A percentile compares a stretch with the other conserved stretches of the same genome.
phyloP scores from a whole-genome alignment of 1,140 invertebrate species.

The Caerostris extrusa region DNA sequence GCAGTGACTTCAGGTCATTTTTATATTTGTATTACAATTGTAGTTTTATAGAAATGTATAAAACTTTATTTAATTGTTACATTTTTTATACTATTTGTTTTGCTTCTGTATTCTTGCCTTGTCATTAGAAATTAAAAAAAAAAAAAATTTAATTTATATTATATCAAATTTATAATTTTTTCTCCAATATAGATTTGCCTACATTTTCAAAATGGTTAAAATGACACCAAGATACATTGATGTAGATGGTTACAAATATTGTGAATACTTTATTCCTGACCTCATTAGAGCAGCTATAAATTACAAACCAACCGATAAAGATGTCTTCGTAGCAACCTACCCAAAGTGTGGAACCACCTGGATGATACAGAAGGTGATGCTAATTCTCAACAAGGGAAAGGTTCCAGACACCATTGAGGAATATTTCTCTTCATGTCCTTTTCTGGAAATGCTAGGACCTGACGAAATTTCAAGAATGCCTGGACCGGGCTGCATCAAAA shows the following conservation, averaged over 20 bases:
- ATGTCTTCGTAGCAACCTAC: conserved; percentile 78
- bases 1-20: background rate
- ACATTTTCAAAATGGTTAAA: background rate
- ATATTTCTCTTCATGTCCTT: conserved; percentile 59
- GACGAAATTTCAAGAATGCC: conserved; percentile 76
- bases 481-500: conserved; percentile 71
- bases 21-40: background rate
- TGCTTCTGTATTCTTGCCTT: background rate
- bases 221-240: conserved; percentile 68
- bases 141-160: background rate
- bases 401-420: conserved; percentile 49
- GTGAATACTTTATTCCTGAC: conserved; percentile 60
- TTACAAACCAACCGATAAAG: conserved; percentile 69
- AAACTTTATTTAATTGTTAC: no score
- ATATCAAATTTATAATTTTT: background rate
- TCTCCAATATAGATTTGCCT: background rate
- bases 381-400: conserved; percentile 73
- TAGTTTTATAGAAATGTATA: background rate
- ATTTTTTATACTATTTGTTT: background rate
- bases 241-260: conserved; percentile 67
- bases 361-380: conserved; percentile 76
- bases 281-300: conserved; percentile 50
- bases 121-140: background rate
- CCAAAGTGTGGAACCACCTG: conserved; percentile 79
- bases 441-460: conserved; percentile 73